phyloP scores from a whole-genome alignment of 2,888 invertebrate species.

The Tenthredo distinguenda region DNA sequence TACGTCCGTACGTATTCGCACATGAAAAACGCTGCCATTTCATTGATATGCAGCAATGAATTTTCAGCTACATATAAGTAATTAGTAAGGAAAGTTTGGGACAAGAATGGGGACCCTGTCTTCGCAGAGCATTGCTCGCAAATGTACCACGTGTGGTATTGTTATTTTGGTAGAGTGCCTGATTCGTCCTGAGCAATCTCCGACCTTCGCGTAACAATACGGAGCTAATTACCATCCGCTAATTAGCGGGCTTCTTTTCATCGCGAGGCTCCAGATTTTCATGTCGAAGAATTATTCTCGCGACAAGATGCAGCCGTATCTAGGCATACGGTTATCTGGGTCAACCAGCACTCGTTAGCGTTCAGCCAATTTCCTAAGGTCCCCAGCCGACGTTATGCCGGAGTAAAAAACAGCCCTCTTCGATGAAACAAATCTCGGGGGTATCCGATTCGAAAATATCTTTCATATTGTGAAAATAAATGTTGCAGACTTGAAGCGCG shows the following conservation, averaged over 20 bases:
- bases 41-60: background rate
- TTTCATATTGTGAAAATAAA: background rate
- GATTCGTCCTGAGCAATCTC: background rate
- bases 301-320: conserved; percentile 17
- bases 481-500: conserved; percentile 95
- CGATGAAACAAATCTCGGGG: background rate
- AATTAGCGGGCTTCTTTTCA: conserved; percentile 37
- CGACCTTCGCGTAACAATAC: background rate
- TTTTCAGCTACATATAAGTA: background rate
- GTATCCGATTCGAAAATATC: background rate
- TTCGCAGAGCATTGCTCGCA: background rate
- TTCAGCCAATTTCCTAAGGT: conserved; percentile 4
- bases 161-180: conserved; percentile 19
- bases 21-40: background rate
- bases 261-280: background rate
- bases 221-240: conserved; percentile 40
- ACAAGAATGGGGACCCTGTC: background rate
- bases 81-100: background rate
- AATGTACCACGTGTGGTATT: background rate
- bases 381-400: background rate
- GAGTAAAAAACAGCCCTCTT: background rate
- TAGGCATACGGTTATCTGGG: background rate
- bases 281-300: conserved; percentile 22
- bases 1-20: background rate
- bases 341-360: conserved; percentile 39